Conservation (phyloP, 2,888 invertebrate genomes). For the Panopea generosa region DNA sequence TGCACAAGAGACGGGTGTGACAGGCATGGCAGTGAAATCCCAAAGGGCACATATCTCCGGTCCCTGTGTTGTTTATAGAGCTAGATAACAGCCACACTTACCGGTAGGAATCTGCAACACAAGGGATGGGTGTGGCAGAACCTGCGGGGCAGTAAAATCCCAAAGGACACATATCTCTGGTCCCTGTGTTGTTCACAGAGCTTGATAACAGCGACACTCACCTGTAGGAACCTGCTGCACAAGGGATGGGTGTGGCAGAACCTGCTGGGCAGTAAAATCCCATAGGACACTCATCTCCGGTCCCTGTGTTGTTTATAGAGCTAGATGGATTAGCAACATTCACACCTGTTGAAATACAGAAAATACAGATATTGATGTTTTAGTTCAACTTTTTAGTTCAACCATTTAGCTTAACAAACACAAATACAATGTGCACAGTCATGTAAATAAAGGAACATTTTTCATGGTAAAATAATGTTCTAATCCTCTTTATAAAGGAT, state of each 20-base stretch:
- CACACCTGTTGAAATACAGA: constrained; percentile 72
- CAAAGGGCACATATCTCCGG: constrained; percentile 79
- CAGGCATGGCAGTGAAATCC: constrained; percentile 81
- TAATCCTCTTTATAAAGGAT: no score
- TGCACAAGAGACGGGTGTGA: constrained; percentile 76
- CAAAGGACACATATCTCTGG: constrained; percentile 79
- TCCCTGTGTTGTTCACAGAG: constrained; percentile 72
- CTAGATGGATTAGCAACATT: constrained; percentile 79
- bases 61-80: constrained; percentile 72
- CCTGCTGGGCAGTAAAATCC: constrained; percentile 81
- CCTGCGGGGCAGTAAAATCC: constrained; percentile 81
- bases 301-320: constrained; percentile 72
- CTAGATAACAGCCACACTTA: constrained; percentile 76
- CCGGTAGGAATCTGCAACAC: constrained; percentile 81
- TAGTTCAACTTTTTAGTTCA: no score
- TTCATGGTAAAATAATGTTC: no score
- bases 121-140: constrained; percentile 73
- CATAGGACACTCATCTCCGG: constrained; percentile 79
- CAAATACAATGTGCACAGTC: no score
- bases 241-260: constrained; percentile 73
- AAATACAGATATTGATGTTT: not conserved
- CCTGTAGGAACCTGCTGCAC: constrained; percentile 81
- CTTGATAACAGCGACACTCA: constrained; percentile 76
- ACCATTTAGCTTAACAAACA: no score
- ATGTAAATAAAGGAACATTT: no score